Evolutionary conservation across 2,888 invertebrate genomes (phyloP), one percentile per base, ranked within the genome.

Genomic region (Coleophora deauratella): DNA sequence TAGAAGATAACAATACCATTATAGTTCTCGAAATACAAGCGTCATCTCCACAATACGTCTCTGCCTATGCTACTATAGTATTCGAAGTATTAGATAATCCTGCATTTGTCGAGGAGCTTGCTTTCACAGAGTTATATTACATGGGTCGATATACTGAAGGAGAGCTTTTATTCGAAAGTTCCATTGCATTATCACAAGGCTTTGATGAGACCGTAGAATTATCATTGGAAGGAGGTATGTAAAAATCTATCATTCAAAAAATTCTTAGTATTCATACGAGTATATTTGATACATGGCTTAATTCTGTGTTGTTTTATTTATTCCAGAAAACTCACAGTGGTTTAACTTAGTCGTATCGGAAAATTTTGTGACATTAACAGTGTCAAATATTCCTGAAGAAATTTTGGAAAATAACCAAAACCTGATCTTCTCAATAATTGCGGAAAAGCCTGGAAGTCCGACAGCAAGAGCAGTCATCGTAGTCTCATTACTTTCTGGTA

Each of bases 21-120:
- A 43, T 59, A 10, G 9, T 55, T 3, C 41, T 57, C 1, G 55
- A 50, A 27, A 21, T 61, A 27, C 47, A 42, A 38, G 61, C 57
- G 3, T 44, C 52, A 8, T 51, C 50, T 9, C 46, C 51, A 1
- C 35, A 45, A 15, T 28, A 46, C 2, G n/a, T 46, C 21, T 31
- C 52, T 1, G 51, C 56, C 10, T 41, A 33, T 33, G 21, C 42
- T 4, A 38, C 42, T 2, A 27, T 42, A 11, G 30, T 42, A 14
- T 38, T 42, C 11, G 38, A 42, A 38, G 15, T 38, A n/a, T 9
- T 33, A 9, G 1, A n/a, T 8, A 35, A 30, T n/a, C 1, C 8
- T 31, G 4, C 31, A 10, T 9, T 11, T 31, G 8, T n/a, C 11
- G 31, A n/a, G 4, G 31, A 31, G 10, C 6, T 31, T 31, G 4